Evolutionary conservation across 2,113 vertebrate genomes (phyloP).

Genomic region (Holacanthus passer): DNA sequence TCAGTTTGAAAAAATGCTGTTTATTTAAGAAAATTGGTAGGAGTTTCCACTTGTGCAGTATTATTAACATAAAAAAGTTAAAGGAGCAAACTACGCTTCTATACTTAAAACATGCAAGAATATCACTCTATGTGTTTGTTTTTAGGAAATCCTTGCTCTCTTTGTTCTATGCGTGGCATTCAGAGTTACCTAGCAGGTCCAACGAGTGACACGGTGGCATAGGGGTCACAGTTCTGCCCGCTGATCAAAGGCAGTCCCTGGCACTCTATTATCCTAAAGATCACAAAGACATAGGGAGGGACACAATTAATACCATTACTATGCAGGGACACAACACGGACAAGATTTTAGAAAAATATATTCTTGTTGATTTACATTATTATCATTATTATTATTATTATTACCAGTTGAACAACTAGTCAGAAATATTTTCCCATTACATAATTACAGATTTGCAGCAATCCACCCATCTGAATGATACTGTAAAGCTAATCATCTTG

Average conservation of each 20-base stretch:
- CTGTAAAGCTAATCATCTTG: neutral
- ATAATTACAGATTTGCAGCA: neutral
- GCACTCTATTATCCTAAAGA: constrained; percentile 92
- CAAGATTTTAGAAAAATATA: neutral
- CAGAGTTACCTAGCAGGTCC: constrained; percentile 92
- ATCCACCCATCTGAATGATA: neutral
- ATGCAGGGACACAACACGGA: neutral
- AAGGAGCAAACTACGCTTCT: neutral
- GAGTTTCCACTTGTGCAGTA: neutral
- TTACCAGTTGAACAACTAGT: neutral
- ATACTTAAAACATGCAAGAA: neutral
- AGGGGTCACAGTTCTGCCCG: constrained; percentile 97
- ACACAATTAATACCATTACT: neutral
- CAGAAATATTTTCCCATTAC: neutral
- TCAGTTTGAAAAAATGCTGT: neutral
- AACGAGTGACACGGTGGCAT: constrained; percentile 94
- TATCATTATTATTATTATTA: neutral
- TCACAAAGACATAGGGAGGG: constrained; percentile 43
- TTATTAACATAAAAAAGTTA: neutral
- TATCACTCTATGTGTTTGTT: neutral
- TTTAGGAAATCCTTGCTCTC: neutral
- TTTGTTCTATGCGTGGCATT: neutral
- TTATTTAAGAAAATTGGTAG: neutral
- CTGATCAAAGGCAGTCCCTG: constrained; percentile 95
- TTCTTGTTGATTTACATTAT: neutral